Conservation (phyloP, 2,113 vertebrate species). For the Urocitellus parryii region DNA sequence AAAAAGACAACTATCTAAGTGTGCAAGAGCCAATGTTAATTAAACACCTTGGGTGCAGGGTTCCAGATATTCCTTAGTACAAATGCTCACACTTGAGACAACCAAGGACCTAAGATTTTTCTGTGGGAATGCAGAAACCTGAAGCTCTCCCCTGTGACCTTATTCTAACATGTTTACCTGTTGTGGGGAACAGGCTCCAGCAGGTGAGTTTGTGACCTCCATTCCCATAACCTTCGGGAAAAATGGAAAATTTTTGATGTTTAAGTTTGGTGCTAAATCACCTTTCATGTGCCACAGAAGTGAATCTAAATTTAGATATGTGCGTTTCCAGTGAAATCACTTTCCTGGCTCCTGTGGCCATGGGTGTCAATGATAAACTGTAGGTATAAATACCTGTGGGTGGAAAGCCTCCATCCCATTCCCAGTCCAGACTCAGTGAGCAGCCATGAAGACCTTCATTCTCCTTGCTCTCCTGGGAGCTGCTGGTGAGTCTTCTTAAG, state of each 20-base stretch:
- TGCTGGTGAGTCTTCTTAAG: slow-evolving; percentile 51
- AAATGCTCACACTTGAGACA: neutral
- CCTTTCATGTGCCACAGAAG: neutral
- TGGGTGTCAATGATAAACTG: neutral
- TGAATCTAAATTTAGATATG: slow-evolving; percentile 37
- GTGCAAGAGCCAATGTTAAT: neutral
- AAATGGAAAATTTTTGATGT: neutral
- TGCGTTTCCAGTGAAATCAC: neutral
- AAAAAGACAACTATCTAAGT: neutral
- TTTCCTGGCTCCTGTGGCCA: neutral
- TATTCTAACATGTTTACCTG: neutral
- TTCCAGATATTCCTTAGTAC: neutral
- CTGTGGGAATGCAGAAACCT: slow-evolving; percentile 12
- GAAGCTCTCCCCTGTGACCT: neutral
- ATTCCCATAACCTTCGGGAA: slow-evolving; percentile 40
- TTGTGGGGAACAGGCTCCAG: neutral
- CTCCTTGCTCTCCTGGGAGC: slow-evolving; percentile 63
- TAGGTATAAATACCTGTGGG: slow-evolving; percentile 45
- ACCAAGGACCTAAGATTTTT: neutral
- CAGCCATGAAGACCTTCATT: slow-evolving; percentile 63
- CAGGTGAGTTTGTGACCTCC: neutral
- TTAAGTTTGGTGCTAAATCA: neutral
- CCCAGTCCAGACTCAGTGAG: neutral
- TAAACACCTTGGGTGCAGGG: neutral
- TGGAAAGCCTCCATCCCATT: neutral